Conservation (phyloP, 2,797 vertebrate genomes). For the Hemitrygon akajei region DNA sequence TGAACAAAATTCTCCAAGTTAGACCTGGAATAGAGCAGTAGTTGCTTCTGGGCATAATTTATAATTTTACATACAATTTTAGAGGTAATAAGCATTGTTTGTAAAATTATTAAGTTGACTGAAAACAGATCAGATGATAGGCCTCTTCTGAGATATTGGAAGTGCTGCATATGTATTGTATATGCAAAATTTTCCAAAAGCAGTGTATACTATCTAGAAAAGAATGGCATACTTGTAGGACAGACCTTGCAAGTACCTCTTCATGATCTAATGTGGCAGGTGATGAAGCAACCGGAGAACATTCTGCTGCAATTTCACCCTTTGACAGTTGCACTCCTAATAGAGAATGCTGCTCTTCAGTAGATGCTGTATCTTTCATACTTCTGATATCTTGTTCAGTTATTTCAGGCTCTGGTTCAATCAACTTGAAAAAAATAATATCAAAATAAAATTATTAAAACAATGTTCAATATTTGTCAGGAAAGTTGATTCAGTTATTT, state of each 20-base stretch:
- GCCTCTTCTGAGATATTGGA: neutral
- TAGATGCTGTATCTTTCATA: constrained; percentile 37
- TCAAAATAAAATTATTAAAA: neutral
- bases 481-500: neutral
- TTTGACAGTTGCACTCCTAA: neutral
- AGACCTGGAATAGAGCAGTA: too few species aligned
- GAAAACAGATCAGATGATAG: neutral
- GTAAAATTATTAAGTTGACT: neutral
- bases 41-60: too few species aligned
- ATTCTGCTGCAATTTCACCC: neutral
- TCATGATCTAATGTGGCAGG: constrained; percentile 61
- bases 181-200: neutral
- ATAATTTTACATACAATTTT: too few species aligned
- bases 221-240: neutral
- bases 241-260: constrained; percentile 73
- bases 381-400: neutral
- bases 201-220: neutral
- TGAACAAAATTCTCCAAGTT: too few species aligned
- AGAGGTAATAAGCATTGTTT: too few species aligned
- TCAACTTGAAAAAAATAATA: constrained; percentile 38
- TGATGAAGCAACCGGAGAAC: constrained; percentile 20
- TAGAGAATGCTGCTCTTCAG: constrained; percentile 31
- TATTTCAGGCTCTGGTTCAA: constrained; percentile 39
- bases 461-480: neutral
- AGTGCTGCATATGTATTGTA: neutral